Percentiles rank a stretch among this genome's conserved stretches.
Conservation (phyloP, 2,888 invertebrate genomes). For the Chrysolina oricalcia region DNA sequence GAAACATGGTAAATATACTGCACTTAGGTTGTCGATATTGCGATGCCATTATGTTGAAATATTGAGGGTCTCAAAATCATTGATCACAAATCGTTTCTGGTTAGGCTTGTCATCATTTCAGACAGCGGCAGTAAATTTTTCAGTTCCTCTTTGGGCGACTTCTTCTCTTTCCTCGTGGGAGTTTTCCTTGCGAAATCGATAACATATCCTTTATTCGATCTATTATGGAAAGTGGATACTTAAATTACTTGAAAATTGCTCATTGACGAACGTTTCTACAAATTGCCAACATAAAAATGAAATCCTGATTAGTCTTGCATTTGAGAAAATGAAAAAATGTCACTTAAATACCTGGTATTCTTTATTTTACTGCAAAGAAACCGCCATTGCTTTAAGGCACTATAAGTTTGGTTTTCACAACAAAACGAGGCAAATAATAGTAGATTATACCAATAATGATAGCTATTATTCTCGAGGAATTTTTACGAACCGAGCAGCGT, state of each 20-base stretch:
- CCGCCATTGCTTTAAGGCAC: too few relatives aligned
- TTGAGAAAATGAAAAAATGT: too few relatives aligned
- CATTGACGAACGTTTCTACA: too few relatives aligned
- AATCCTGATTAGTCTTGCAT: too few relatives aligned
- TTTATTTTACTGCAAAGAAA: too few relatives aligned
- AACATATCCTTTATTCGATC: neutral
- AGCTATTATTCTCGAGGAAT: too few relatives aligned
- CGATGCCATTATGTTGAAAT: neutral
- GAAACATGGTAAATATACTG: neutral
- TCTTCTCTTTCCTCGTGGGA: neutral
- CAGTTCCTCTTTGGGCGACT: neutral
- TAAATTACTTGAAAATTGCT: neutral
- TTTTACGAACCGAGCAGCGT: too few relatives aligned
- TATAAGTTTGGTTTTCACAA: too few relatives aligned
- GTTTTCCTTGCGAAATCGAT: neutral
- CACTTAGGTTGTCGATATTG: neutral
- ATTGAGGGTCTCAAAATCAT: neutral
- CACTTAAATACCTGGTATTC: too few relatives aligned
- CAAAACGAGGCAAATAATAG: too few relatives aligned
- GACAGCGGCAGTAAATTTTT: conserved; percentile 1
- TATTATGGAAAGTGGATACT: neutral
- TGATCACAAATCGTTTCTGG: neutral
- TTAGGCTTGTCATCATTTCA: neutral
- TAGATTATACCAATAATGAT: too few relatives aligned
- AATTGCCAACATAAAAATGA: too few relatives aligned